Evolutionary conservation across 2,797 vertebrate genomes (phyloP).

Genomic region (Halcyon leucocephala): DNA sequence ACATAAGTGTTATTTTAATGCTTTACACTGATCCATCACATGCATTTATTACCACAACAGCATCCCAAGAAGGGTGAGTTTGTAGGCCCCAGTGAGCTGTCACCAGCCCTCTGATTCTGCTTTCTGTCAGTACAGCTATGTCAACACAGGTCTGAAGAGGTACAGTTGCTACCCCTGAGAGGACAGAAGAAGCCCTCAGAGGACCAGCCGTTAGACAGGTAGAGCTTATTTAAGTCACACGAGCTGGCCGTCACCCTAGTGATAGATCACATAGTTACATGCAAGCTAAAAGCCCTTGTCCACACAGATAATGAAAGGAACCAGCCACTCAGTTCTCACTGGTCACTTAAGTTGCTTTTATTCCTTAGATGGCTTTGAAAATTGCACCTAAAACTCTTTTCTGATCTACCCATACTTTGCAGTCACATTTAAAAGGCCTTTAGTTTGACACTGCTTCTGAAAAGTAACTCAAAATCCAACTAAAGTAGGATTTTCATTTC

Average conservation of each 20-base stretch:
- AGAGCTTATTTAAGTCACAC: neutral
- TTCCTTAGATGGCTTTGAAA: neutral
- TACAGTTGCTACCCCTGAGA: neutral
- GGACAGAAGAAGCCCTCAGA: neutral
- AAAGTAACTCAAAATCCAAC: neutral
- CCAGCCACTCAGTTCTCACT: neutral
- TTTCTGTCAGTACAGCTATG: neutral
- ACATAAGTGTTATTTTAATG: constrained; percentile 21
- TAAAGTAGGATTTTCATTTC: neutral
- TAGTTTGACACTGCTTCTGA: neutral
- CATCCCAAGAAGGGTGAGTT: neutral
- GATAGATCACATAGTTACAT: accelerated
- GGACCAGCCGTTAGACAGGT: neutral
- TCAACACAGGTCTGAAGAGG: neutral
- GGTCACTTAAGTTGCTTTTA: neutral
- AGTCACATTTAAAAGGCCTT: neutral
- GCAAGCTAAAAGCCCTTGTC: neutral
- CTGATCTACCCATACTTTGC: neutral
- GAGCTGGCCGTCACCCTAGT: accelerated
- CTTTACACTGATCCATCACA: neutral
- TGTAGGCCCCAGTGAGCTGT: neutral
- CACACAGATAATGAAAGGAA: neutral
- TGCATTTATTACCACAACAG: neutral
- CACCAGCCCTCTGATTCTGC: neutral
- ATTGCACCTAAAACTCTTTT: neutral